Evolutionary conservation across 2,888 invertebrate genomes (phyloP), one percentile per base, ranked within the genome.

Genomic region (Augiades crinisus): DNA sequence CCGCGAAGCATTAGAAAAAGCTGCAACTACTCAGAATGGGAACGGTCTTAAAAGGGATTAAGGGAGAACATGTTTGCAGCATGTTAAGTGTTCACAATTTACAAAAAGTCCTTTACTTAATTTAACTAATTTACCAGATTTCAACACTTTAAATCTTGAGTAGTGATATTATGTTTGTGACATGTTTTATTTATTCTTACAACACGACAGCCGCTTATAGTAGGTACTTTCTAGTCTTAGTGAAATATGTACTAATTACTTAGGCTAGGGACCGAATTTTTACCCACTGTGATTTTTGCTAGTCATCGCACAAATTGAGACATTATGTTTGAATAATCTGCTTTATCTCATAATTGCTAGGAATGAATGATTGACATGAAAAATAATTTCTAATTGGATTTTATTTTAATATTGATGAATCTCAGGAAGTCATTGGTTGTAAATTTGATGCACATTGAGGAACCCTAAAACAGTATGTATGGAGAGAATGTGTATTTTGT

Each of bases 31-130:
- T 49, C 86, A 91, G 53, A 92, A 92, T 63, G 90, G 92, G 54
- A 92, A 92, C 66, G 92, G 92, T 46, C 82, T 92, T 55, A 92
- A 92, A 70, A 90, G 92, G 73, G 92, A 92, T 60, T 92, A 90
- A 30, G 5, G 5, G 2, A 30, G 3, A 10, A 2, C n/a, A 3
- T 10, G n/a, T 5, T 12, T 12, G 3, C 30, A 30, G 24, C 24
- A 24, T n/a, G 24, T 24, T n/a, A 6, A 12, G 10, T 33, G 31
- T 31, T 33, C 17, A 21, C 24, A 22, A 8, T 12, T 38, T 10
- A 13, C n/a, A 41, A 16, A n/a, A 24, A 16, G 5, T 40, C 38
- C 24, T 19, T n/a, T 40, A 14, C 22, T 24, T 37, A 40, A 4
- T 38, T 38, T n/a, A n/a, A n/a, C n/a, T n/a, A n/a, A n/a, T n/a